Conservation (phyloP, 2,797 vertebrate species). For the Limosa lapponica region DNA sequence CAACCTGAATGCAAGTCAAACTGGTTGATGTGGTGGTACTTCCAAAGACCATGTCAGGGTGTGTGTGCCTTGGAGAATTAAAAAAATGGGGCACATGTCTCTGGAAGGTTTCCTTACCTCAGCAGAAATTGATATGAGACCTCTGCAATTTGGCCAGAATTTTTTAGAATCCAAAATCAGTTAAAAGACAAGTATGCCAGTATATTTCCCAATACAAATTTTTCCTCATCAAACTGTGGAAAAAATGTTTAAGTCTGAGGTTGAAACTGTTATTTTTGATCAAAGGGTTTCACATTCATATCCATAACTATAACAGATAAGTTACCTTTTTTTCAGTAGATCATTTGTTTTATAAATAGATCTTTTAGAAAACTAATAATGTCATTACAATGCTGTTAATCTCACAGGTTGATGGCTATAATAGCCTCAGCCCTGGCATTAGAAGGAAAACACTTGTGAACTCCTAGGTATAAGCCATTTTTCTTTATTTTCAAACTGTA, state of each 20-base stretch:
- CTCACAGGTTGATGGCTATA: rapidly evolving
- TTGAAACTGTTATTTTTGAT: neutral
- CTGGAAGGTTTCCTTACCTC: neutral
- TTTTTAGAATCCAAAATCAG: neutral
- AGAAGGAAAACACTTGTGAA: neutral
- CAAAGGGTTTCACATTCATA: neutral
- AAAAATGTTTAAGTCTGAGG: neutral
- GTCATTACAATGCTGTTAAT: neutral
- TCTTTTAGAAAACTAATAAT: neutral
- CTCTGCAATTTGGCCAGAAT: neutral
- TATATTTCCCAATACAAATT: neutral
- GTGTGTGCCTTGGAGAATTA: neutral
- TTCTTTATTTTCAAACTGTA: neutral
- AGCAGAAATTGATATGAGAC: neutral
- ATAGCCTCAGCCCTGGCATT: neutral
- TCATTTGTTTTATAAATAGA: neutral
- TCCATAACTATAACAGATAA: neutral
- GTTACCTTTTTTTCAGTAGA: neutral
- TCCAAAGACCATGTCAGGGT: neutral
- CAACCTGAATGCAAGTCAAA: neutral
- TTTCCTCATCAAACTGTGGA: neutral
- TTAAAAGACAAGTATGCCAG: neutral
- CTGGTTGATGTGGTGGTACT: rapidly evolving
- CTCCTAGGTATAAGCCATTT: neutral
- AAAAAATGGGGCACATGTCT: neutral